Evolutionary conservation across 1,140 invertebrate species (phyloP).

Genomic region (Drosophila trapezifrons): DNA sequence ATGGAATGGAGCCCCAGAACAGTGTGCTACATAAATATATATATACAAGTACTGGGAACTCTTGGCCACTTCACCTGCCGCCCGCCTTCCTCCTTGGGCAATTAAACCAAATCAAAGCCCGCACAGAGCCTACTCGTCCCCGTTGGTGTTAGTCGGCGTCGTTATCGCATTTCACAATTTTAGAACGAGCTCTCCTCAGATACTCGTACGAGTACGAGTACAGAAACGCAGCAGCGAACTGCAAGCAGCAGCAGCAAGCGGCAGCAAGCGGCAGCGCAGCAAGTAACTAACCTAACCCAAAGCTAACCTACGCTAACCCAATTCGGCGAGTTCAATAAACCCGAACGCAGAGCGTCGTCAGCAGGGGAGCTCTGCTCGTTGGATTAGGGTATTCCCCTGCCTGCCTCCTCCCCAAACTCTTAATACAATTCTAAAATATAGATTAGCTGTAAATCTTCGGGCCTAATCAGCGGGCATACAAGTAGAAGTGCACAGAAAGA

Average conservation of each 20-base stretch:
- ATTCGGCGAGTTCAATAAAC: conserved; percentile 71
- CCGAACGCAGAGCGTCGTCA: conserved; percentile 14
- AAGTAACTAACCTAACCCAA: conserved; percentile 64
- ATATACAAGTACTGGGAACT: conserved; percentile 3
- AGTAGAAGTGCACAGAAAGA: conserved; percentile 4
- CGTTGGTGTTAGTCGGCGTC: conserved; percentile 28
- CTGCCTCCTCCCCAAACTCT: not conserved
- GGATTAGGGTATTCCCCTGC: conserved; percentile 12
- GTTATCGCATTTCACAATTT: conserved; percentile 69
- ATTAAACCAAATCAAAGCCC: conserved; percentile 66
- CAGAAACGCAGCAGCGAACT: conserved; percentile 18
- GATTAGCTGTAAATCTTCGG: conserved; percentile 73
- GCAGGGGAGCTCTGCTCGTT: not conserved
- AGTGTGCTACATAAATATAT: conserved; percentile 3
- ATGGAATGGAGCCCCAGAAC: not conserved
- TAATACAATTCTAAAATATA: conserved; percentile 64
- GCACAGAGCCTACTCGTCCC: conserved; percentile 12
- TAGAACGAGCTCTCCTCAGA: conserved; percentile 52
- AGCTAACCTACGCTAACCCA: conserved; percentile 71
- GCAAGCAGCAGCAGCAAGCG: conserved; percentile 12
- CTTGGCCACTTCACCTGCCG: conserved; percentile 42
- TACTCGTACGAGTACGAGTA: not conserved
- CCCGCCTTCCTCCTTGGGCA: conserved; percentile 27
- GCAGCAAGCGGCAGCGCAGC: conserved; percentile 22
- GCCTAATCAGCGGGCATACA: conserved; percentile 61